These are phyloP conservation scores for Drosophila saltans DNA, from an alignment of 1,140 invertebrate species.

Conservation along the genomic window DNA sequence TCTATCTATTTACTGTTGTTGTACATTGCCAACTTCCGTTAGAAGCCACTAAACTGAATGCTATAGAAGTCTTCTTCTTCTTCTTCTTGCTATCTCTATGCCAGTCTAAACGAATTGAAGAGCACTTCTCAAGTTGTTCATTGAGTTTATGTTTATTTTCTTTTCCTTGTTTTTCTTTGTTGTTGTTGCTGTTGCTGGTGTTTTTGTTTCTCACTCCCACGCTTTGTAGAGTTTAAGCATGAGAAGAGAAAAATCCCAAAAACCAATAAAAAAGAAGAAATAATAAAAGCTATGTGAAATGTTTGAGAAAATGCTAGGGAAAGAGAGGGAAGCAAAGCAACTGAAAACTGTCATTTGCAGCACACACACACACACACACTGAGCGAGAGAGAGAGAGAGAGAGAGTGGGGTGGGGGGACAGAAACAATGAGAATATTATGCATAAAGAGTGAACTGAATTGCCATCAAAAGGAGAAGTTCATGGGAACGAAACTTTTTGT, in stretches of 20 bases:
- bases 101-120: conserved; percentile 43
- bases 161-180: conserved; percentile 28
- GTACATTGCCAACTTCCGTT: conserved; percentile 65
- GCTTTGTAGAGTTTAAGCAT: conserved; percentile 45
- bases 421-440: conserved; percentile 45
- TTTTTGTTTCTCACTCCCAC: conserved; percentile 70
- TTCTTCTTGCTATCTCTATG: background rate
- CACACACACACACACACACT: conserved; percentile 40
- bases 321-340: conserved; percentile 21
- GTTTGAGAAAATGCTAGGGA: conserved; percentile 36
- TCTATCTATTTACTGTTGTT: background rate
- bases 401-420: background rate
- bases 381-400: too few relatives aligned
- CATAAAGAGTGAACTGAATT: conserved; percentile 51
- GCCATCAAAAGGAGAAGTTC: conserved; percentile 57
- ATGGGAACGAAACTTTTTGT: conserved; percentile 67
- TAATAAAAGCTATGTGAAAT: conserved; percentile 60
- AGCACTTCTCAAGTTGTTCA: conserved; percentile 64
- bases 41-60: conserved; percentile 32
- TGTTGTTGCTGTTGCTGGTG: too few relatives aligned
- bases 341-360: conserved; percentile 64
- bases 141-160: conserved; percentile 34
- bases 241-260: conserved; percentile 58
- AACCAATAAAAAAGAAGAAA: conserved; percentile 23
- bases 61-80: conserved; percentile 4